phyloP scores from a whole-genome alignment of 2,888 invertebrate genomes.

The Oligia strigilis region DNA sequence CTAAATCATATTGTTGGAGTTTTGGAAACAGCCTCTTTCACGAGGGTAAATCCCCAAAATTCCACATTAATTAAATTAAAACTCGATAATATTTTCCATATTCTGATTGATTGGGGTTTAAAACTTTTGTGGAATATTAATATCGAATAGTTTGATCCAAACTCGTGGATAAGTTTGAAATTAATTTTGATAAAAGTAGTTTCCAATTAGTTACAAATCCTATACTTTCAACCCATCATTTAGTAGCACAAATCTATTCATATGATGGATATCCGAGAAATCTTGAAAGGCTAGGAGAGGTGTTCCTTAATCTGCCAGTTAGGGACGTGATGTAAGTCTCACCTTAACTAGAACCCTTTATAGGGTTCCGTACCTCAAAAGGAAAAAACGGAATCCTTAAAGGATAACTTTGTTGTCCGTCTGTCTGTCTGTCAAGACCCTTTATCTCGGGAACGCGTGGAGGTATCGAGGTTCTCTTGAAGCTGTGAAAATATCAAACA shows the following conservation, averaged over 20 bases:
- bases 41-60: background rate
- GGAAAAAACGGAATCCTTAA: too few relatives aligned
- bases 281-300: background rate
- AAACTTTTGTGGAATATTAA: conserved; percentile 41
- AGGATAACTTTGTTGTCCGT: too few relatives aligned
- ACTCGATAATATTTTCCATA: conserved; percentile 7
- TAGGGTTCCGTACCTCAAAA: too few relatives aligned
- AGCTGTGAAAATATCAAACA: too few relatives aligned
- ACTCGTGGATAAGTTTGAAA: conserved; percentile 33
- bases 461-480: too few relatives aligned
- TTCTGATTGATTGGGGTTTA: conserved; percentile 29
- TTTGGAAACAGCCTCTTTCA: background rate
- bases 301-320: background rate
- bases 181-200: conserved; percentile 47
- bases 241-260: background rate
- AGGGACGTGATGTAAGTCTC: background rate
- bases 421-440: too few relatives aligned
- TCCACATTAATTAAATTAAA: conserved; percentile 6
- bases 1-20: background rate
- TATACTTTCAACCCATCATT: background rate
- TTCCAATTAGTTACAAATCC: conserved; percentile 36
- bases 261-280: background rate
- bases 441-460: too few relatives aligned
- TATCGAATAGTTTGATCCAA: conserved; percentile 38
- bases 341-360: background rate